A percentile compares a stretch with the other conserved stretches of the same genome.
These are phyloP conservation scores for Lepeophtheirus salmonis DNA, from an alignment of 1,140 invertebrate species.

Conservation along the genomic window DNA sequence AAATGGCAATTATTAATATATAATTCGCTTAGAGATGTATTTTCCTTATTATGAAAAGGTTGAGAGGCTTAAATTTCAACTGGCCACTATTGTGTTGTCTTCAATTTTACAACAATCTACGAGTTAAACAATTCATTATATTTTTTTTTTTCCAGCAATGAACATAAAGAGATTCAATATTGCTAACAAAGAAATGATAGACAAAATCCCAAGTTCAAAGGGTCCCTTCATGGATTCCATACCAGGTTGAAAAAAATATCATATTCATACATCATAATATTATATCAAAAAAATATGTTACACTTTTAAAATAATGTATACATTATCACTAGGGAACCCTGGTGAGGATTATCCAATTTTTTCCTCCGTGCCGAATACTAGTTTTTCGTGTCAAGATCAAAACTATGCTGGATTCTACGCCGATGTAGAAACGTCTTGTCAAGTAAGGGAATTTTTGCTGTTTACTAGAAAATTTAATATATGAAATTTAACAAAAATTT, in stretches of 20 bases:
- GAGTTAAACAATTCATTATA: no score
- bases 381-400: slow-evolving; percentile 30
- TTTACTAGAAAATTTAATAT: no score
- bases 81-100: no score
- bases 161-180: neutral
- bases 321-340: slow-evolving; percentile 27
- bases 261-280: neutral
- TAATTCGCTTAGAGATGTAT: no score
- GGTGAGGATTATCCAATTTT: slow-evolving; percentile 31
- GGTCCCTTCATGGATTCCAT: slow-evolving; percentile 3
- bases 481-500: no score
- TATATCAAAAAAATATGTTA: neutral
- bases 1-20: no score
- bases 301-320: neutral
- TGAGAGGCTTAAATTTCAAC: no score
- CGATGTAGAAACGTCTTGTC: slow-evolving; percentile 30
- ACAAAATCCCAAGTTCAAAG: neutral
- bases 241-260: neutral
- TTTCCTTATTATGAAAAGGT: no score
- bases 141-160: no score
- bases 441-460: no score
- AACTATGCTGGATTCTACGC: slow-evolving; percentile 32
- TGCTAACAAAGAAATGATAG: neutral
- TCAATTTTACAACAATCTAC: no score
- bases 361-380: slow-evolving; percentile 27